phyloP scores from a whole-genome alignment of 2,888 invertebrate species.

The Sylvicola cinctus region DNA sequence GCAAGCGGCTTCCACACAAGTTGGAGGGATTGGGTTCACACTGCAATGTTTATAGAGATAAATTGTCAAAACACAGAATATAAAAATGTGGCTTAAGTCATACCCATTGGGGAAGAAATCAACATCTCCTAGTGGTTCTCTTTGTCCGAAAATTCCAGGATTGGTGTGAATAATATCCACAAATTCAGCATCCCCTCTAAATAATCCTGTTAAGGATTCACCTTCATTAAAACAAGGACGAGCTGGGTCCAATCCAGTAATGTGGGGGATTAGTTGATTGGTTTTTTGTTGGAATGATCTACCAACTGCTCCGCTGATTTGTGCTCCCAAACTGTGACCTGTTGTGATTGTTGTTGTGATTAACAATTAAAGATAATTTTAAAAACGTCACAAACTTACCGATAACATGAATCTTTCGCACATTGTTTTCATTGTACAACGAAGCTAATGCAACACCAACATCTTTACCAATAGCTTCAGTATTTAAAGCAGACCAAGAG shows the following conservation, averaged over 20 bases:
- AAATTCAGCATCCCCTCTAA: conserved; percentile 5
- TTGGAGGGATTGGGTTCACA: too few species aligned
- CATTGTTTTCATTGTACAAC: conserved; percentile 1
- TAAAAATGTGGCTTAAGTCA: too few species aligned
- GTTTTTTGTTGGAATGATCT: conserved; percentile 5
- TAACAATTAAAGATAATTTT: neutral
- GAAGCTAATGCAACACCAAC: conserved; percentile 5
- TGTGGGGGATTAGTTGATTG: conserved; percentile 2
- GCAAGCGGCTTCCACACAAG: too few species aligned
- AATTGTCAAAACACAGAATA: too few species aligned
- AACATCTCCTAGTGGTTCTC: neutral
- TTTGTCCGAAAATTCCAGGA: neutral
- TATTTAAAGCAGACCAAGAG: conserved; percentile 8
- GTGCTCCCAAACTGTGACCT: conserved; percentile 4
- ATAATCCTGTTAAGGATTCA: neutral
- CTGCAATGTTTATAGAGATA: too few species aligned
- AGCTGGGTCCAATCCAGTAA: conserved; percentile 6
- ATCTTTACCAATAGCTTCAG: conserved; percentile 6
- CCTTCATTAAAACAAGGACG: neutral
- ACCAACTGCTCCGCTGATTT: conserved; percentile 4
- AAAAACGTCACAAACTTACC: conserved; percentile 2
- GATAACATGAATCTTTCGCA: conserved; percentile 8
- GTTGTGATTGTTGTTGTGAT: too few species aligned
- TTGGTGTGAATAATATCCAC: conserved; percentile 2
- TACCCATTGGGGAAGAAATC: conserved; percentile 1